Evolutionary conservation across 2,113 vertebrate genomes (phyloP), one percentile per base, ranked within the genome.

Genomic region (Pipra filicauda): DNA sequence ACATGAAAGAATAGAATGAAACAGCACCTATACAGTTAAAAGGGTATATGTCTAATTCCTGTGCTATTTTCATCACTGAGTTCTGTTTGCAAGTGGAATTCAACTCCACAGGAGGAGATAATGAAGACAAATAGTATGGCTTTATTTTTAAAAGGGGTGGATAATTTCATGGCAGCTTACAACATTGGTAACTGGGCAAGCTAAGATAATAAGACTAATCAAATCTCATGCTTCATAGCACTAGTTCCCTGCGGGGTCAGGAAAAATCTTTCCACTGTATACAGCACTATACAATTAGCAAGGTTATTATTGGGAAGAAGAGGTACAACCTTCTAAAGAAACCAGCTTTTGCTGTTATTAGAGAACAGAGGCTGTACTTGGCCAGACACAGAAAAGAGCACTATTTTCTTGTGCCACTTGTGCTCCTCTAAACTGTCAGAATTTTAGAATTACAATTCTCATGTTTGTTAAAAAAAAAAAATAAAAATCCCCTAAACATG

Each of bases 91-190:
- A 22, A 69, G 33, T 82, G 88, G 78, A 96, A 95, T 95, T 96
- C 88, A 87, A 59, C 39, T 91, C 88, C 48, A 78, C 39, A 69
- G 91, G 90, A 96, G 86, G 74, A 96, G 78, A 94, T 96, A 91
- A 91, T 92, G 83, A 94, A 96, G 88, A 91, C 95, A 97, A 96
- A 93, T 95, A 91, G 62, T 95, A 77, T 33, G 85, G 91, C 89
- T 95, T 95, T 94, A 92, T 95, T 97, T 97, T 96, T 95, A 91
- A 98, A 95, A 92, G 80, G 92, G 67, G 88, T 82, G 80, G 93
- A 92, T 97, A 97, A 95, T 95, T 96, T 96, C 91, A 85, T 96
- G 93, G 96, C 89, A 92, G 97, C 94, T 91, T 92, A 96, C 79
- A 95, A 95, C 89, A 89, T 83, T 96, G 90, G 83, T 82, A 83